phyloP scores from a whole-genome alignment of 2,888 invertebrate genomes.

The Nomada fucata region DNA sequence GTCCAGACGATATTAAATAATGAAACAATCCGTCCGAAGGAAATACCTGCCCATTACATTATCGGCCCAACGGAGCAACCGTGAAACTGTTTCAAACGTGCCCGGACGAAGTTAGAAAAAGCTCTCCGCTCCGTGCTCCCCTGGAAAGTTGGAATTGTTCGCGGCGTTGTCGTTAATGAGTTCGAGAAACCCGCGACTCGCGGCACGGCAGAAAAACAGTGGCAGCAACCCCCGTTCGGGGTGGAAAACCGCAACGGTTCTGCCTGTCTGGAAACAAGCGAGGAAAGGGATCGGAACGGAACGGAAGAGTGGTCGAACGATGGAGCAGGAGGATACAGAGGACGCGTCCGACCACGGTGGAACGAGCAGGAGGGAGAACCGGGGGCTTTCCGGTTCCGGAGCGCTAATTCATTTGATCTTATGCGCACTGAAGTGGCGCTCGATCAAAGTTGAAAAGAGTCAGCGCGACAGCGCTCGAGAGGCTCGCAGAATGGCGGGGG shows the following conservation, averaged over 20 bases:
- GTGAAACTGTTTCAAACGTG: not conserved
- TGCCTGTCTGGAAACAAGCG: conserved; percentile 40
- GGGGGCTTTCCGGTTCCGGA: conserved; percentile 63
- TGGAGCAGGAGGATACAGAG: not conserved
- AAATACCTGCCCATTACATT: not conserved
- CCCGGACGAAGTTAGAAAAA: not conserved
- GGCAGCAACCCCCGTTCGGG: conserved; percentile 9
- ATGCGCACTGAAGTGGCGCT: conserved; percentile 81
- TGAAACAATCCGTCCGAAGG: not conserved
- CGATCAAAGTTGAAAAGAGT: conserved; percentile 81
- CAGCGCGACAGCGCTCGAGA: conserved; percentile 78
- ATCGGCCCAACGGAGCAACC: not conserved
- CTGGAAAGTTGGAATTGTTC: conserved; percentile 12
- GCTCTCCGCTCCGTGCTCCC: not conserved
- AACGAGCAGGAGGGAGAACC: conserved; percentile 9
- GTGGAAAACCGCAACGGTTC: conserved; percentile 62
- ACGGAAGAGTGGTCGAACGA: not conserved
- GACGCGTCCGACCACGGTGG: not conserved
- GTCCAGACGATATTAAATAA: not conserved
- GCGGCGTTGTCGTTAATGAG: conserved; percentile 51
- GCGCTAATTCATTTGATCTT: conserved; percentile 81
- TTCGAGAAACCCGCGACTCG: conserved; percentile 24
- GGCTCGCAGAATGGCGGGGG: conserved; percentile 51
- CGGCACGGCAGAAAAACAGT: conserved; percentile 50
- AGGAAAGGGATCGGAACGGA: conserved; percentile 5